Percentiles rank a stretch among this genome's conserved stretches.
Evolutionary conservation across 2,888 invertebrate genomes (phyloP).

Genomic region (Rhodophaea formosa): DNA sequence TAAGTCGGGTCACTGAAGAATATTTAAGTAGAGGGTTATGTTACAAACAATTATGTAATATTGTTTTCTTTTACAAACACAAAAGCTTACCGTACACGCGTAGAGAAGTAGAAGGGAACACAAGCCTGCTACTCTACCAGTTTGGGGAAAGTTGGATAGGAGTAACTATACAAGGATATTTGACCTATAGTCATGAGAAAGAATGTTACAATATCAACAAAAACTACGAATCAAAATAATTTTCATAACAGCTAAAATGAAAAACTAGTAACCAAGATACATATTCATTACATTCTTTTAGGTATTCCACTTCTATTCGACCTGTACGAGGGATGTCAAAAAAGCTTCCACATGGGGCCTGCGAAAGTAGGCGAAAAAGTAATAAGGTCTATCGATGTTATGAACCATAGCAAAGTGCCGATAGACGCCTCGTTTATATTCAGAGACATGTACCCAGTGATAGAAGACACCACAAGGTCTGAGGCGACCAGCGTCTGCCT

Average conservation of each 20-base stretch:
- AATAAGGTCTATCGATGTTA: constrained; percentile 76
- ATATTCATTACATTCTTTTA: constrained; percentile 30
- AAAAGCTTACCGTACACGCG: too few species aligned
- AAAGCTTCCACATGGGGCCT: constrained; percentile 66
- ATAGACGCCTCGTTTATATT: constrained; percentile 79
- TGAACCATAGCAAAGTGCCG: constrained; percentile 79
- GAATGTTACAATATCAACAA: too few species aligned
- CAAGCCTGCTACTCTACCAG: too few species aligned
- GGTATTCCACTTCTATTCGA: constrained; percentile 69
- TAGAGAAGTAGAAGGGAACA: too few species aligned
- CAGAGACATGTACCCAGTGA: constrained; percentile 65
- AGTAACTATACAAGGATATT: too few species aligned
- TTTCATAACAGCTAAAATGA: neutral
- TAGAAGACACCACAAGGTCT: constrained; percentile 54
- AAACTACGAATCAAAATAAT: neutral
- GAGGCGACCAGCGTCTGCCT: constrained; percentile 67
- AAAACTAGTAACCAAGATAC: neutral
- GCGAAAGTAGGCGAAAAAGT: constrained; percentile 75
- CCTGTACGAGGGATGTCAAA: constrained; percentile 74
- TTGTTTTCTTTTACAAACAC: too few species aligned
- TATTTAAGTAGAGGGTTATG: too few species aligned
- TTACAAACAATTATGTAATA: too few species aligned
- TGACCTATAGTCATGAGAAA: too few species aligned
- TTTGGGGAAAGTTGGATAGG: too few species aligned
- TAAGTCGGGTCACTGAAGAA: too few species aligned